Conservation (phyloP, 2,888 invertebrate species). For the Tenthredo amoena region DNA sequence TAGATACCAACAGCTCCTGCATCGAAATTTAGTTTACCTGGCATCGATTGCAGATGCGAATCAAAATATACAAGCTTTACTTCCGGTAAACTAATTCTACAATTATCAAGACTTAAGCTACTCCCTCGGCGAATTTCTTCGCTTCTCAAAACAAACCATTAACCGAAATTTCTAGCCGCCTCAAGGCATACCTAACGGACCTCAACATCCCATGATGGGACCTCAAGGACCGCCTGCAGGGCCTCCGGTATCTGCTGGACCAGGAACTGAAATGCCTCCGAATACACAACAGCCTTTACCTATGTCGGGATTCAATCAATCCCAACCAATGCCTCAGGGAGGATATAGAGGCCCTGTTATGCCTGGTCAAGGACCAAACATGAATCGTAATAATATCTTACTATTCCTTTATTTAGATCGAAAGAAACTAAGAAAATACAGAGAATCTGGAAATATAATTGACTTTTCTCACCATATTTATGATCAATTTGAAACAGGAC, state of each 20-base stretch:
- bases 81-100: constrained; percentile 86
- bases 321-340: constrained; percentile 75
- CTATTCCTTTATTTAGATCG: background rate
- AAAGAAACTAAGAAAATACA: background rate
- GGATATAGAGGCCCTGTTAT: constrained; percentile 81
- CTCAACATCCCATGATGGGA: constrained; percentile 76
- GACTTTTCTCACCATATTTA: background rate
- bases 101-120: background rate
- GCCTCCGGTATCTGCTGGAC: constrained; percentile 73
- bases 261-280: constrained; percentile 75
- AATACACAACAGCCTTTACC: constrained; percentile 74
- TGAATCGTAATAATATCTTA: constrained; percentile 70
- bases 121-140: background rate
- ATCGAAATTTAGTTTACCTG: constrained; percentile 96
- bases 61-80: constrained; percentile 93
- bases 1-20: constrained; percentile 93
- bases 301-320: constrained; percentile 75
- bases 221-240: constrained; percentile 76
- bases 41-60: constrained; percentile 98
- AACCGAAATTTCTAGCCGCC: constrained; percentile 79
- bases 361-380: constrained; percentile 80
- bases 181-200: constrained; percentile 79
- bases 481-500: constrained; percentile 72
- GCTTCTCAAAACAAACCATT: constrained; percentile 36
- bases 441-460: background rate